Conservation (phyloP, 64 coral and sea anemone genomes). For the Stichodactyla mertensii region DNA sequence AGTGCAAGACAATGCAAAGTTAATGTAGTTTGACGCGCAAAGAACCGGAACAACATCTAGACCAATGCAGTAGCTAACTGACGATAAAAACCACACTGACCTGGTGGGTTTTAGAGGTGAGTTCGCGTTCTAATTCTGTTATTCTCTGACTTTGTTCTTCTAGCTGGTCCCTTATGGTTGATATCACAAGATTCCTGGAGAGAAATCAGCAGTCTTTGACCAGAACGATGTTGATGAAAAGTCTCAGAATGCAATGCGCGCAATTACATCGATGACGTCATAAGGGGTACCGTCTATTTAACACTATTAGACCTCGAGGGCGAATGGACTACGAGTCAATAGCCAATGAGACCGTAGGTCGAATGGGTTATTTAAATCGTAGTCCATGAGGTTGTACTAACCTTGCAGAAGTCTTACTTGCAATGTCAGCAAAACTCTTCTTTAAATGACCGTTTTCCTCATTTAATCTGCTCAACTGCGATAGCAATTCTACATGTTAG, state of each 20-base stretch:
- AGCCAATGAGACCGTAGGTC: too few species aligned
- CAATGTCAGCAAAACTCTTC: conserved; percentile 40
- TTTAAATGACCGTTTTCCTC: conserved; percentile 21
- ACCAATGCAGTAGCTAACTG: too few species aligned
- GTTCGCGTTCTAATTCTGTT: not conserved
- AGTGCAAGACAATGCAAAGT: too few species aligned
- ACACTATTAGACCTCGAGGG: too few species aligned
- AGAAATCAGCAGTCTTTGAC: not conserved
- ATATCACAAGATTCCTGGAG: conserved; percentile 9
- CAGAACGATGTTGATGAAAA: not conserved
- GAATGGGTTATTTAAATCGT: too few species aligned
- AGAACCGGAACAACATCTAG: too few species aligned
- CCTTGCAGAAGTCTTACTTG: conserved; percentile 34
- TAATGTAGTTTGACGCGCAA: too few species aligned
- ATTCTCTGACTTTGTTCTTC: not conserved
- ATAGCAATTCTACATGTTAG: not conserved
- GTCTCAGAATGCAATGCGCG: too few species aligned
- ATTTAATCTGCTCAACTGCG: conserved; percentile 41
- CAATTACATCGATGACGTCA: too few species aligned
- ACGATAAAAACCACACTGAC: not conserved
- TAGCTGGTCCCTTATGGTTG: not conserved
- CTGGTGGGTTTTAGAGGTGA: not conserved
- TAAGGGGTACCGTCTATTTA: too few species aligned
- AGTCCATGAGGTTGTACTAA: too few species aligned
- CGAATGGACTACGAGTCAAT: too few species aligned